These are phyloP conservation scores for Netelia inedita DNA, from an alignment of 2,888 invertebrate species.

Conservation along the genomic window DNA sequence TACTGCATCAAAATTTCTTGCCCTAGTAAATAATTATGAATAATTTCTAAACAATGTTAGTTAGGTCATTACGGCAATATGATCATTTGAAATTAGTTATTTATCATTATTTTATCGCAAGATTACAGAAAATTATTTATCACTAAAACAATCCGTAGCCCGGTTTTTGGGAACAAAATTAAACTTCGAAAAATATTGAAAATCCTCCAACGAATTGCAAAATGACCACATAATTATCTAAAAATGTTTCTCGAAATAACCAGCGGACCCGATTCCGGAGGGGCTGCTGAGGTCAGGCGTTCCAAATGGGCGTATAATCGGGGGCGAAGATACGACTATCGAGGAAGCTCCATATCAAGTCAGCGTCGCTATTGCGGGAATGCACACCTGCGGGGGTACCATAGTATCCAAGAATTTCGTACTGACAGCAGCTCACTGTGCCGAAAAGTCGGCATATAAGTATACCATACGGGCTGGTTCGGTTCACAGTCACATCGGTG, in stretches of 20 bases:
- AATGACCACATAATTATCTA: not conserved
- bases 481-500: constrained; percentile 85
- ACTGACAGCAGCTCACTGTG: constrained; percentile 88
- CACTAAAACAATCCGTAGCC: no score
- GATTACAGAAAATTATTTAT: no score
- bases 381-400: constrained; percentile 87
- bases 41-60: no score
- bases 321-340: constrained; percentile 85
- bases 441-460: constrained; percentile 78
- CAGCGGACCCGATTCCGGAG: constrained; percentile 48
- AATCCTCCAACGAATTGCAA: not conserved
- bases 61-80: no score
- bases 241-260: not conserved
- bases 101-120: no score
- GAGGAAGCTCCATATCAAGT: constrained; percentile 86
- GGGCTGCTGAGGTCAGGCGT: not conserved
- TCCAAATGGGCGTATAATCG: constrained; percentile 83
- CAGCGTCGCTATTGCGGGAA: constrained; percentile 83
- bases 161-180: no score
- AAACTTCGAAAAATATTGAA: not conserved
- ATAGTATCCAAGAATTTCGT: constrained; percentile 86
- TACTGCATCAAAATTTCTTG: no score
- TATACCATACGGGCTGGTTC: constrained; percentile 86
- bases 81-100: no score
- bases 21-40: no score